A percentile compares a stretch with the other conserved stretches of the same genome.
Evolutionary conservation across 1,140 invertebrate species (phyloP).

Genomic region (Dendroctonus valens): DNA sequence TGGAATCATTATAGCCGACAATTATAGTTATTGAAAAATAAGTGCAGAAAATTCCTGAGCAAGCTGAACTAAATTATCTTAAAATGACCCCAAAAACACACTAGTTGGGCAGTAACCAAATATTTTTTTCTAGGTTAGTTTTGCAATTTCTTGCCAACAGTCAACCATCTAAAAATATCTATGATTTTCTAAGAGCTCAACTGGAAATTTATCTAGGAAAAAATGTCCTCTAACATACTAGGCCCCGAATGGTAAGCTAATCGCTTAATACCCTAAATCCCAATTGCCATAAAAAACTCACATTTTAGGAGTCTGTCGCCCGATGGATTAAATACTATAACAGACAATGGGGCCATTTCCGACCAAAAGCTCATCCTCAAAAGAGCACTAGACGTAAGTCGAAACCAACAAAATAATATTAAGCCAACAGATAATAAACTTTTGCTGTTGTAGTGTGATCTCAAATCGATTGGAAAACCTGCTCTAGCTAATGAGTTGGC

Average conservation of each 20-base stretch:
- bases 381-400: constrained; percentile 70
- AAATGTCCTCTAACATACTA: constrained; percentile 28
- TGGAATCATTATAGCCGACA: no score
- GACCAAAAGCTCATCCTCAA: constrained; percentile 64
- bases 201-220: not conserved
- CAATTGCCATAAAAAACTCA: not conserved
- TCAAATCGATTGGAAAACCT: constrained; percentile 71
- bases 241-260: constrained; percentile 36
- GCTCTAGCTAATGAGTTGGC: constrained; percentile 58
- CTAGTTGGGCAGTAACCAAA: no score
- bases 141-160: no score
- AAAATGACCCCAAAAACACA: no score
- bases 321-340: constrained; percentile 64
- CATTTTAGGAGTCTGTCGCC: constrained; percentile 65
- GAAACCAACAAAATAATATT: constrained; percentile 18
- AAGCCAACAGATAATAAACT: constrained; percentile 12
- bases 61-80: no score
- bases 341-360: constrained; percentile 62
- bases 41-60: no score
- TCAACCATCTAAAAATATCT: constrained; percentile 22
- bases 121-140: no score
- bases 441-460: constrained; percentile 65
- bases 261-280: not conserved
- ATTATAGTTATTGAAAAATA: no score
- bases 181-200: constrained; percentile 8